These are phyloP conservation scores for Sanderia malayensis DNA, from an alignment of 30 jellyfish, hydroid and myxozoan genomes.

Conservation along the genomic window DNA sequence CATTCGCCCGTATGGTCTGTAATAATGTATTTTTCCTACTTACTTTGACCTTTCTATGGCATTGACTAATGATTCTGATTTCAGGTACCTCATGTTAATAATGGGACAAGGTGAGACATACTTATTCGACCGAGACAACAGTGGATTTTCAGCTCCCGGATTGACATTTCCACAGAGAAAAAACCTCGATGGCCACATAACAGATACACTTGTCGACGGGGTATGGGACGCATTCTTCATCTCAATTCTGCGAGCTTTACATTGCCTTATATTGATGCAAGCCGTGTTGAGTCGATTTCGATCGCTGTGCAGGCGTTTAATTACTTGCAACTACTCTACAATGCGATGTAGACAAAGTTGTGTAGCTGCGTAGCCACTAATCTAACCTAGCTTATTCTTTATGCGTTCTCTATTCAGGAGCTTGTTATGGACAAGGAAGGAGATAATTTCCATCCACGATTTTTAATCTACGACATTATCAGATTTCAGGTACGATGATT, in stretches of 20 bases:
- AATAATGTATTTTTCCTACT: no score
- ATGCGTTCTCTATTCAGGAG: constrained; percentile 56
- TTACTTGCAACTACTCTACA: no score
- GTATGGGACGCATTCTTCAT: no score
- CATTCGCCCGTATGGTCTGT: no score
- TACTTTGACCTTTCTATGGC: no score
- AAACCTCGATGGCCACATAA: constrained; percentile 66
- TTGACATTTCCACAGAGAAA: constrained; percentile 79
- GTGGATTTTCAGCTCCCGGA: constrained; percentile 71
- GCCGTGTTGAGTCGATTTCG: not conserved
- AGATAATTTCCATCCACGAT: constrained; percentile 70
- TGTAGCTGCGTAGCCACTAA: no score
- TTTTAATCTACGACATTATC: constrained; percentile 76
- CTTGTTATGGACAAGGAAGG: constrained; percentile 92
- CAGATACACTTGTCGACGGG: constrained; percentile 52
- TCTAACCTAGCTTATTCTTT: no score
- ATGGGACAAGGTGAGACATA: constrained; percentile 53
- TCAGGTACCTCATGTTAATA: constrained; percentile 81
- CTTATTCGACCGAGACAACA: constrained; percentile 82
- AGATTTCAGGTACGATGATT: constrained; percentile 83
- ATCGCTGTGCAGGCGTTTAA: constrained; percentile 16
- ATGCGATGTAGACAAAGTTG: no score
- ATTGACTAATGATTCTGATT: constrained; percentile 15
- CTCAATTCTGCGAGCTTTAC: no score
- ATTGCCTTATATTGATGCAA: no score